Evolutionary conservation across 1,140 invertebrate genomes (phyloP).

Genomic region (Gryllus bimaculatus): DNA sequence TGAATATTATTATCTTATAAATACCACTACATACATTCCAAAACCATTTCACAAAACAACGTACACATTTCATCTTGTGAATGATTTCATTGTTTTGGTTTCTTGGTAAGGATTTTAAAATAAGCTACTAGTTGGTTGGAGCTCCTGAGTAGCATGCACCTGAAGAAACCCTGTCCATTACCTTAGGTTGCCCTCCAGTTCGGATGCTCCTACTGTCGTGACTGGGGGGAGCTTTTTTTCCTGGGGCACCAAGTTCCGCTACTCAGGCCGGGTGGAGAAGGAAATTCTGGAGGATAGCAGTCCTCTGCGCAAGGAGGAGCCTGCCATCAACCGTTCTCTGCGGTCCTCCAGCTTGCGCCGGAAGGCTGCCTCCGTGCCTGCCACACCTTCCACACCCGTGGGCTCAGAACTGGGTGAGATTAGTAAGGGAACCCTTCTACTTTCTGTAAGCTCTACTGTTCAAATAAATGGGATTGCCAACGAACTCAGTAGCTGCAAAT

Average conservation of each 20-base stretch:
- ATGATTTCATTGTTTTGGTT: no score
- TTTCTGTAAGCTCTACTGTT: not conserved
- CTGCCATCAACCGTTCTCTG: slow-evolving; percentile 40
- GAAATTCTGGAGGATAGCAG: slow-evolving; percentile 70
- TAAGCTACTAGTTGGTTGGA: no score
- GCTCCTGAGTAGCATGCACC: no score
- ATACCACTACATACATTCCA: no score
- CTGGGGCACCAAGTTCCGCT: slow-evolving; percentile 87
- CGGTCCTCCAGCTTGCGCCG: slow-evolving; percentile 48
- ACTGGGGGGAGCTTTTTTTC: slow-evolving; percentile 91
- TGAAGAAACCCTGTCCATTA: not conserved
- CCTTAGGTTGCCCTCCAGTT: slow-evolving; percentile 69
- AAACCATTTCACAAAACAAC: no score
- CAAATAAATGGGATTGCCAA: no score
- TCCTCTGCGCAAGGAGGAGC: slow-evolving; percentile 45
- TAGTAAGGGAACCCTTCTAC: slow-evolving; percentile 9
- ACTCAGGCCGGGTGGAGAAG: slow-evolving; percentile 76
- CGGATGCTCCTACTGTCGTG: slow-evolving; percentile 74
- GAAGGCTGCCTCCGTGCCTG: slow-evolving; percentile 74
- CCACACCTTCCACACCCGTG: slow-evolving; percentile 69
- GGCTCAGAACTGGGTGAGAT: slow-evolving; percentile 26
- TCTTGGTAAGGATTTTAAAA: no score
- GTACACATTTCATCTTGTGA: no score
- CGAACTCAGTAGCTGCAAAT: no score
- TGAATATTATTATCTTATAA: no score